These are phyloP conservation scores for Scopus umbretta DNA, from an alignment of 2,113 vertebrate species.

Conservation along the genomic window DNA sequence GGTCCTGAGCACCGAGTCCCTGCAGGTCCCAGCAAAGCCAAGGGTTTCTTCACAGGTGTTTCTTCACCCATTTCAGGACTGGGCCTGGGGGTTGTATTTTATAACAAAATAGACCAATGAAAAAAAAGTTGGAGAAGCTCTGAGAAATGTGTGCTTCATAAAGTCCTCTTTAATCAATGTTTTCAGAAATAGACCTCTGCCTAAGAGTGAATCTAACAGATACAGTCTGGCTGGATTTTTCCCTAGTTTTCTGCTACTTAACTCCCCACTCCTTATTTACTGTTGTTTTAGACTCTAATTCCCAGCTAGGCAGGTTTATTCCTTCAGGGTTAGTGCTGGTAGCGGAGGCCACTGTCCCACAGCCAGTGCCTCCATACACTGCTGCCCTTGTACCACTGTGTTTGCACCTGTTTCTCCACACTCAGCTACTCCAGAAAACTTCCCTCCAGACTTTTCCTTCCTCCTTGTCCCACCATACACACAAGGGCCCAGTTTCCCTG, in stretches of 20 bases:
- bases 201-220: background rate
- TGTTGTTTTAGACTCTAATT: background rate
- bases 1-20: background rate
- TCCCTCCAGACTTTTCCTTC: conserved; percentile 27
- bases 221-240: background rate
- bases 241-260: background rate
- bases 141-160: background rate
- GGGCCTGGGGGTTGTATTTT: background rate
- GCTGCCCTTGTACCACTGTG: conserved; percentile 12
- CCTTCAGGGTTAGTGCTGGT: background rate
- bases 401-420: conserved; percentile 10
- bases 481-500: background rate
- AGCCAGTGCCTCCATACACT: background rate
- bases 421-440: conserved; percentile 13
- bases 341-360: background rate
- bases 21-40: background rate
- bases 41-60: background rate
- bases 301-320: background rate
- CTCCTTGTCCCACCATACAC: background rate
- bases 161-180: background rate
- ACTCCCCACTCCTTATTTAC: background rate
- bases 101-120: background rate
- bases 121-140: background rate
- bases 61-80: background rate
- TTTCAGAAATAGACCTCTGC: background rate